Conservation (phyloP, 1,140 invertebrate species). For the Apolygus lucorum region DNA sequence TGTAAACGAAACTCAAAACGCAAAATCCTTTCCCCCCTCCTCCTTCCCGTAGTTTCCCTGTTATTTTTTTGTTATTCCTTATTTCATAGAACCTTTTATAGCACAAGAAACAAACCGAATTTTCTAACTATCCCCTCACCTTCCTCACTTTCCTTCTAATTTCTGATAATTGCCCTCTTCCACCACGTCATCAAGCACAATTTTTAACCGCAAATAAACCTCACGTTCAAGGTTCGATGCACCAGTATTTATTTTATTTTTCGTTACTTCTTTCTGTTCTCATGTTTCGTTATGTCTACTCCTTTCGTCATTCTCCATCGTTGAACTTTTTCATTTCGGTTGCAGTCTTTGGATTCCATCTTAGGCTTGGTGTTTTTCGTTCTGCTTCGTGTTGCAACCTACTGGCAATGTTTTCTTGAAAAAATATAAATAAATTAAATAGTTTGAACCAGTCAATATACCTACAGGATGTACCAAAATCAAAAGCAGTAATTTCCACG, state of each 20-base stretch:
- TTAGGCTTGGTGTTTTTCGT: too few species aligned
- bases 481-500: too few species aligned
- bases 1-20: constrained; percentile 53
- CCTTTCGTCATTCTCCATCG: too few species aligned
- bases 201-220: constrained; percentile 2
- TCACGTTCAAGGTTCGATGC: neutral
- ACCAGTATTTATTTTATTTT: neutral
- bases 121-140: neutral
- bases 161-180: neutral
- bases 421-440: too few species aligned
- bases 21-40: neutral
- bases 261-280: too few species aligned
- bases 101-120: neutral
- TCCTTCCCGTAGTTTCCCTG: constrained; percentile 11
- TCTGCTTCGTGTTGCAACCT: too few species aligned
- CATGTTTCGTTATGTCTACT: too few species aligned
- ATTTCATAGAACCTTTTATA: neutral
- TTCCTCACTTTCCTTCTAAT: constrained; percentile 8
- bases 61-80: neutral
- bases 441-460: too few species aligned
- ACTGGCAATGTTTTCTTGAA: too few species aligned
- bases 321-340: too few species aligned
- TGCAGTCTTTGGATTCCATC: too few species aligned
- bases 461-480: too few species aligned
- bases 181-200: constrained; percentile 7